These are phyloP conservation scores for Enhydra lutris DNA, from an alignment of 2,113 vertebrate species.

Conservation along the genomic window DNA sequence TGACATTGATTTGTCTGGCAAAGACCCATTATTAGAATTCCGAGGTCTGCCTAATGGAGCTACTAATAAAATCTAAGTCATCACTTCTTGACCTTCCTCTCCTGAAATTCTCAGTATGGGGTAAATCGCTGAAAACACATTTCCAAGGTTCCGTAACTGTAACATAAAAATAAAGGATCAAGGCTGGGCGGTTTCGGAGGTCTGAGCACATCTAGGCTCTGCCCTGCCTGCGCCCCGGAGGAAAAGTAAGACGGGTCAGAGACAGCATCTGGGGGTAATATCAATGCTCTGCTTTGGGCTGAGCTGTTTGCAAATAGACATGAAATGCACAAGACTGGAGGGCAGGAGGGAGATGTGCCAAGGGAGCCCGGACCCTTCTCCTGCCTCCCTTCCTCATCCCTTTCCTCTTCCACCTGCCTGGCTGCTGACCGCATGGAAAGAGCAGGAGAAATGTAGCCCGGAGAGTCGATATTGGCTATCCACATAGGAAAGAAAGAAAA, in stretches of 20 bases:
- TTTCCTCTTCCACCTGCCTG: not conserved
- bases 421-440: not conserved
- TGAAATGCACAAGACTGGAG: too few relatives aligned
- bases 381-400: not conserved
- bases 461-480: not conserved
- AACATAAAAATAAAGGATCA: not conserved
- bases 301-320: not conserved
- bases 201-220: not conserved
- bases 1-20: not conserved
- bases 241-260: not conserved
- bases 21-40: not conserved
- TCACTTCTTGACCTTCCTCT: not conserved
- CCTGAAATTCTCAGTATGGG: not conserved
- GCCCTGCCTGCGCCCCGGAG: not conserved
- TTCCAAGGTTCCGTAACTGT: not conserved
- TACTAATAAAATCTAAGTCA: not conserved
- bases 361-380: not conserved
- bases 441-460: not conserved
- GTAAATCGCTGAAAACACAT: not conserved
- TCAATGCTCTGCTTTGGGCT: not conserved
- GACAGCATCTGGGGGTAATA: not conserved
- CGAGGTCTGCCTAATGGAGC: not conserved
- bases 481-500: not conserved
- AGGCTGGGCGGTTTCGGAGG: not conserved
- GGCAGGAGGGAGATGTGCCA: fast-evolving